Percentiles rank a stretch among this genome's conserved stretches.
Conservation (phyloP, 92 coral and sea anemone genomes). For the Porites cylindrica region DNA sequence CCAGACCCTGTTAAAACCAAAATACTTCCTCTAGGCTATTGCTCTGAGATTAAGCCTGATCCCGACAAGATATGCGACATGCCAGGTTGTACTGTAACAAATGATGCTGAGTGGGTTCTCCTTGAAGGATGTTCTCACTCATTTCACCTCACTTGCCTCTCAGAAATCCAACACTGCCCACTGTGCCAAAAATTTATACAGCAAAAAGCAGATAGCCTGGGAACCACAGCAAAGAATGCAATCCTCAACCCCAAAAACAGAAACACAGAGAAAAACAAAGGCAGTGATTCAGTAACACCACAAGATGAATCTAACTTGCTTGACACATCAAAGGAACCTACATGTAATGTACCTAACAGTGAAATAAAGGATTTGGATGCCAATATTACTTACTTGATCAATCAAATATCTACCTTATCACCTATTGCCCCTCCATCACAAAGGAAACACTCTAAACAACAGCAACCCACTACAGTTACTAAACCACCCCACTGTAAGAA, state of each 20-base stretch:
- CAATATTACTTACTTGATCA: slow-evolving; percentile 19
- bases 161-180: background rate
- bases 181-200: slow-evolving; percentile 11
- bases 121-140: slow-evolving; percentile 50
- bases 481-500: background rate
- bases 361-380: too few relatives aligned
- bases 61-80: slow-evolving; percentile 19
- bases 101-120: slow-evolving; percentile 8
- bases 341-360: too few relatives aligned
- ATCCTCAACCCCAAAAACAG: background rate
- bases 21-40: slow-evolving; percentile 43
- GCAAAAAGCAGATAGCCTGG: slow-evolving; percentile 16
- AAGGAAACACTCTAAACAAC: too few relatives aligned
- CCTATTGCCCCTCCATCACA: too few relatives aligned
- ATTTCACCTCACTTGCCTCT: slow-evolving; percentile 25
- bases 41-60: background rate
- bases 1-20: slow-evolving; percentile 11
- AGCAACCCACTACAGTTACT: too few relatives aligned
- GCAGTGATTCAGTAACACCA: background rate
- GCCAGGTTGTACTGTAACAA: background rate
- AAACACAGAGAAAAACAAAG: background rate
- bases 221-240: slow-evolving; percentile 13
- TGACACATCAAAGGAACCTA: background rate
- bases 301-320: background rate
- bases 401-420: too few relatives aligned